These are phyloP conservation scores for Zaprionus taronus DNA, from an alignment of 1,140 invertebrate species.

Conservation along the genomic window DNA sequence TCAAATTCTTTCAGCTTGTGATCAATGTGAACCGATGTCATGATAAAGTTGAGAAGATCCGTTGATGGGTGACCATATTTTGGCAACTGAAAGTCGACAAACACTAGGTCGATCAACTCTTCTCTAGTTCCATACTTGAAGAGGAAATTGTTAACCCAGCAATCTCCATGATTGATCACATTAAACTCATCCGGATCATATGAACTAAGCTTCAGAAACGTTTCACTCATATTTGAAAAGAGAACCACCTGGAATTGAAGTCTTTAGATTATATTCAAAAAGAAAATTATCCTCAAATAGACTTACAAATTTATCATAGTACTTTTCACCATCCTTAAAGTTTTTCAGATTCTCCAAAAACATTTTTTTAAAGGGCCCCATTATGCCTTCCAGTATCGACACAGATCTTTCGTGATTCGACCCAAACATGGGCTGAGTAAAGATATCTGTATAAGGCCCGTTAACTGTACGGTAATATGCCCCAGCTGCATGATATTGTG, in stretches of 20 bases:
- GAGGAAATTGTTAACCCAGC: conserved; percentile 88
- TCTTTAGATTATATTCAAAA: not conserved
- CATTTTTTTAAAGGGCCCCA: conserved; percentile 47
- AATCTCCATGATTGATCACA: conserved; percentile 88
- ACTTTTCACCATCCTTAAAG: conserved; percentile 58
- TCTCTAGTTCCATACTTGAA: conserved; percentile 84
- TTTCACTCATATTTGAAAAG: conserved; percentile 29
- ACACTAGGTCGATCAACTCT: conserved; percentile 63
- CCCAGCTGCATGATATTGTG: conserved; percentile 86
- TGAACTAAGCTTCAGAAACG: conserved; percentile 25
- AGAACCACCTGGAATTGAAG: conserved; percentile 15
- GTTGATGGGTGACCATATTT: conserved; percentile 60
- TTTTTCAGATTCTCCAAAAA: conserved; percentile 57
- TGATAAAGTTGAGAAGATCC: conserved; percentile 64
- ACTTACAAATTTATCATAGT: conserved; percentile 61
- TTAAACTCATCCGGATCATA: conserved; percentile 85
- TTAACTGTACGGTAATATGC: conserved; percentile 47
- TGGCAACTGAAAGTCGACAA: conserved; percentile 65
- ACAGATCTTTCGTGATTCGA: conserved; percentile 18
- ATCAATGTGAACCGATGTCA: conserved; percentile 53
- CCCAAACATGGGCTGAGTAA: conserved; percentile 57
- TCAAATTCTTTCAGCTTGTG: conserved; percentile 60
- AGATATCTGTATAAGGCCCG: conserved; percentile 56
- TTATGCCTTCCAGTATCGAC: conserved; percentile 38
- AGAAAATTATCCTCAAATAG: not conserved